phyloP scores from a whole-genome alignment of 2,888 invertebrate species.

The Holacanthella duospinosa region DNA sequence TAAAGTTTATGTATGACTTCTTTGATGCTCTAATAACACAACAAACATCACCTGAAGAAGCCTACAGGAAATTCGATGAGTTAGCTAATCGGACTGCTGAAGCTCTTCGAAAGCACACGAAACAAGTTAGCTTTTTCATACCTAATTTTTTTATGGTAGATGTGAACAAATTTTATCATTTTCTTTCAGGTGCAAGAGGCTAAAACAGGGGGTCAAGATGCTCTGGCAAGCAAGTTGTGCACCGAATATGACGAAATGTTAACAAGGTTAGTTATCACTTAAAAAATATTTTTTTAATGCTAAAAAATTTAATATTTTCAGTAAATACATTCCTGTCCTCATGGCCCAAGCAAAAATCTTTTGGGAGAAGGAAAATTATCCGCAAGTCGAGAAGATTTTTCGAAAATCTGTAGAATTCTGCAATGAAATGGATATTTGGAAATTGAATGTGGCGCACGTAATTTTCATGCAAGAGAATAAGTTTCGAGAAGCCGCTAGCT shows the following conservation, averaged over 20 bases:
- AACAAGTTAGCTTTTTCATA: conserved; percentile 61
- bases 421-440: conserved; percentile 93
- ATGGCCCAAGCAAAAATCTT: conserved; percentile 99
- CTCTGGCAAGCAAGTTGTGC: conserved; percentile 31
- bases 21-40: conserved; percentile 93
- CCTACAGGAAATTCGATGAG: conserved; percentile 89
- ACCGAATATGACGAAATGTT: conserved; percentile 36
- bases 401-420: conserved; percentile 96
- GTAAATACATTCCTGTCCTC: conserved; percentile 86
- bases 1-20: conserved; percentile 80
- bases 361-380: conserved; percentile 93
- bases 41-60: conserved; percentile 83
- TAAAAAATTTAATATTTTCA: conserved; percentile 11
- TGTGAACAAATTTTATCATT: too few relatives aligned
- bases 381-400: conserved; percentile 92
- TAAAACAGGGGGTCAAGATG: conserved; percentile 29
- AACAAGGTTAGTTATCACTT: conserved; percentile 41
- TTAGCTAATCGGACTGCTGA: conserved; percentile 85
- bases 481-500: conserved; percentile 93
- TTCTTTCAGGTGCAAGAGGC: conserved; percentile 21
- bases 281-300: background rate
- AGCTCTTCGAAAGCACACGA: conserved; percentile 76
- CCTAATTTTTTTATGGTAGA: background rate
- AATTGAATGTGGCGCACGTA: conserved; percentile 95
- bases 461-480: conserved; percentile 99